These are phyloP conservation scores for Cheilosia scutellata DNA, from an alignment of 2,888 invertebrate genomes.

Conservation along the genomic window DNA sequence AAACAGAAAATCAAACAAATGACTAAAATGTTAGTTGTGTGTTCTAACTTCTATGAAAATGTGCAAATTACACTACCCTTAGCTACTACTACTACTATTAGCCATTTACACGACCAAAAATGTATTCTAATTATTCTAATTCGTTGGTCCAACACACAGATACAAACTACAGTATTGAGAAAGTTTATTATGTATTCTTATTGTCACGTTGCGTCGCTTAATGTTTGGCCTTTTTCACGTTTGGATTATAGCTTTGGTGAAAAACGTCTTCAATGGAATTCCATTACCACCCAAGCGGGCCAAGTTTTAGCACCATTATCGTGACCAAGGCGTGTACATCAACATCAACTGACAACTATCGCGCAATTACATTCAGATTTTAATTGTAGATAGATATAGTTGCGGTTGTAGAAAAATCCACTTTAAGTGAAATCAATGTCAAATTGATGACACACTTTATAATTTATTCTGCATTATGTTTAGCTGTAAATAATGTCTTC, in stretches of 20 bases:
- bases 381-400: background rate
- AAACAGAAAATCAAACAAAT: conserved; percentile 5
- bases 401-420: background rate
- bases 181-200: conserved; percentile 20
- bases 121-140: background rate
- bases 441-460: conserved; percentile 66
- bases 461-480: conserved; percentile 48
- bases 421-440: conserved; percentile 65
- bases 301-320: conserved; percentile 5
- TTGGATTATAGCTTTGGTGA: conserved; percentile 34
- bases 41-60: conserved; percentile 6
- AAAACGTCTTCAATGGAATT: conserved; percentile 34
- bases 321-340: conserved; percentile 5
- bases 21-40: background rate
- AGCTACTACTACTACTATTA: too few species aligned
- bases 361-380: background rate
- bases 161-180: background rate
- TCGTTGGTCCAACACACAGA: background rate
- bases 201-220: conserved; percentile 29
- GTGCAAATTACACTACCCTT: conserved; percentile 11
- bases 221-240: conserved; percentile 39
- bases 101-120: background rate
- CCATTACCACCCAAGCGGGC: conserved; percentile 13
- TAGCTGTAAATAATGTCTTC: conserved; percentile 25
- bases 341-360: background rate